Conservation (phyloP, 2,888 invertebrate genomes). For the Tridacna gigas region DNA sequence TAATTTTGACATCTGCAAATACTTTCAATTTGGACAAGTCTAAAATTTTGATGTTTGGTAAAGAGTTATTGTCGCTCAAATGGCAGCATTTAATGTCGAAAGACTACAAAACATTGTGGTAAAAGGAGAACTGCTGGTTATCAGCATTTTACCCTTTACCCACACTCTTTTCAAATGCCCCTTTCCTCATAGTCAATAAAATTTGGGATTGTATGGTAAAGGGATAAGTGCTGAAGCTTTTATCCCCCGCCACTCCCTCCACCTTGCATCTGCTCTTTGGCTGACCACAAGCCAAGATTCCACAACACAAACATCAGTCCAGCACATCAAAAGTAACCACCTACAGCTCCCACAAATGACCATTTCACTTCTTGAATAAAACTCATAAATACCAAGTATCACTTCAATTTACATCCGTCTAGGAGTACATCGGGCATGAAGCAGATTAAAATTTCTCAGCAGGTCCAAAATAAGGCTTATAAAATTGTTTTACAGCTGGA, state of each 20-base stretch:
- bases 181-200: too few relatives aligned
- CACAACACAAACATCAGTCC: not conserved
- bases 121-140: not conserved
- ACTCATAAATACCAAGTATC: not conserved
- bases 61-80: too few relatives aligned
- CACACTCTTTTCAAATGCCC: not conserved
- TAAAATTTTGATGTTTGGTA: too few relatives aligned
- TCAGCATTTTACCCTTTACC: not conserved
- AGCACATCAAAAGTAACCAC: not conserved
- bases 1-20: too few relatives aligned
- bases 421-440: not conserved
- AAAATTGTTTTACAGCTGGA: too few relatives aligned
- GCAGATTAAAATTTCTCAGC: not conserved
- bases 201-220: too few relatives aligned
- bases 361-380: not conserved
- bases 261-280: too few relatives aligned
- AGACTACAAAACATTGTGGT: not conserved
- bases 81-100: too few relatives aligned
- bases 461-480: not conserved
- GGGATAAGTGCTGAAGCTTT: too few relatives aligned
- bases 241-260: too few relatives aligned
- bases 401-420: conserved; percentile 1
- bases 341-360: conserved; percentile 1
- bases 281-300: too few relatives aligned
- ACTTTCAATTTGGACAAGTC: too few relatives aligned